phyloP scores from a whole-genome alignment of 2,797 vertebrate species.

The Pipistrellus pygmaeus region DNA sequence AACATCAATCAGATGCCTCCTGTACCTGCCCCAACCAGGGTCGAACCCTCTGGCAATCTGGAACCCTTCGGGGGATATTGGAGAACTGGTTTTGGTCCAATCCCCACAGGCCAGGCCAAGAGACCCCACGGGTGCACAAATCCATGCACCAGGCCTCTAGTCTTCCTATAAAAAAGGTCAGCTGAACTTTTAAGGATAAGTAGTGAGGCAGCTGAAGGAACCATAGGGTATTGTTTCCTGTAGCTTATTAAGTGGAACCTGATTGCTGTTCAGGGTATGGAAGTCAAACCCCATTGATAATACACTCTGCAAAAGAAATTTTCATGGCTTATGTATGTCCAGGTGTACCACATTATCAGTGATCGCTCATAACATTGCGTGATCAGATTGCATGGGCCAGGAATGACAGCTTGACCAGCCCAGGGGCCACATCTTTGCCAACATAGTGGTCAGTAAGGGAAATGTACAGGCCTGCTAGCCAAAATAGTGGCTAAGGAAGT shows the following conservation, averaged over 20 bases:
- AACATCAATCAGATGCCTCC: neutral
- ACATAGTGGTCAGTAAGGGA: neutral
- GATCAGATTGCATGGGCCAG: neutral
- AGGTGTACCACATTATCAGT: neutral
- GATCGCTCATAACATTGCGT: neutral
- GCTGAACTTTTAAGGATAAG: neutral
- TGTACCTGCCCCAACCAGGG: neutral
- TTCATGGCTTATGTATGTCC: constrained; percentile 28
- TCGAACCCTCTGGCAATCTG: neutral
- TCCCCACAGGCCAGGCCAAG: no score
- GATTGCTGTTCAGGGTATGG: neutral
- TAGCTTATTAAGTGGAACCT: neutral
- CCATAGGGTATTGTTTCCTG: neutral
- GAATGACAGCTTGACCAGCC: neutral
- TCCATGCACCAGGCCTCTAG: no score
- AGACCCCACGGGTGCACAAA: no score
- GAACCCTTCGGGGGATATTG: no score
- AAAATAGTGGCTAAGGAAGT: constrained; percentile 12
- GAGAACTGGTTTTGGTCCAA: no score
- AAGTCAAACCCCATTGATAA: neutral
- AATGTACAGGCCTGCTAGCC: neutral
- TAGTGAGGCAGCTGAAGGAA: neutral
- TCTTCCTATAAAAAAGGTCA: neutral
- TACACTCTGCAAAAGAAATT: neutral
- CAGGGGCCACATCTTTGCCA: neutral